Base-by-base conservation (phyloP, 2,797 vertebrate species). In the Australoheros facetus region DNA sequence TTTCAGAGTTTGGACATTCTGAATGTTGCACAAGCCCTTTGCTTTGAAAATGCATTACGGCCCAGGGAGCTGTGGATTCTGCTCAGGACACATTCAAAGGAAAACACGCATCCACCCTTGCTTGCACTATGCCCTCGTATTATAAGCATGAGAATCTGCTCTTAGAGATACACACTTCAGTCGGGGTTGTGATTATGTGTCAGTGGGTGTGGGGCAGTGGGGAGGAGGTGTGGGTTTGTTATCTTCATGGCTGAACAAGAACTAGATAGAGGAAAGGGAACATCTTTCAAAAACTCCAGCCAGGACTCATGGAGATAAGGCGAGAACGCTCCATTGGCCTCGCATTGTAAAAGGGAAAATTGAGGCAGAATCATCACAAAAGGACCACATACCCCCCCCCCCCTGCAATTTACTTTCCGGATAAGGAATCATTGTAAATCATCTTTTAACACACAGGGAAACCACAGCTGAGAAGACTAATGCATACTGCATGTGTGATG, bases 221-320 rank as follows among this genome's bases (percentile, higher is more conserved):
- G 42, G 45, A 77, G 48, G 23, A 51, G 79, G 62, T 8, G 37
- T 21, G 3, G 59, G 81, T 75, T 45, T 84, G 74, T 88, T 93
- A 91, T 93, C 91, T 91, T 92, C 86, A 86, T 75, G 81, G 88
- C 81, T 91, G 87, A 93, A 88, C 83, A 89, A 81, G 85, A 91
- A 89, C 77, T 82, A 81, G 88, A 92, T 85, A 84, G 78, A 89
- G 82, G 79, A 72, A 72, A 85, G 71, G 78, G 77, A 87, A 86
- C 82, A 88, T 94, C 87, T 91, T 92, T 88, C 64, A 83, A 82
- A 85, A 89, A 80, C 14, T 88, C 87, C 32, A 75, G 77, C 79
- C 83, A 82, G 85, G 72, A 92, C 66, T 74, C 26, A 1, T 42
- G 69, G 55, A 87, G 92, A 94, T 93, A 93, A 94, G 90, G 23